Conservation (phyloP, 1,140 invertebrate species). For the Belonocnema kinseyi region DNA sequence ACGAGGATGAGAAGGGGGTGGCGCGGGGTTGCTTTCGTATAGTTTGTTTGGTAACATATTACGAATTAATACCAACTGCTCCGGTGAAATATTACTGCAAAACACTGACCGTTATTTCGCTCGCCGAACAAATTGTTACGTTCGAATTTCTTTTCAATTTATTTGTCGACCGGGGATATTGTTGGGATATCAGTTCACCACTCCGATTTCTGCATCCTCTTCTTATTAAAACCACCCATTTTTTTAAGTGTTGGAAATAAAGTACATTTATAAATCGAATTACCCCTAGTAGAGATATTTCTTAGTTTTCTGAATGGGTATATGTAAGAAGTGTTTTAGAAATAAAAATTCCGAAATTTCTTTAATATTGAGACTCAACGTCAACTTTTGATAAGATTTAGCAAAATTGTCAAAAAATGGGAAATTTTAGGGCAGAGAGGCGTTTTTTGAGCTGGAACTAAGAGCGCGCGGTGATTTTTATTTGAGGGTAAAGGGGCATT, state of each 20-base stretch:
- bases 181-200: background rate
- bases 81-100: conserved; percentile 76
- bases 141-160: conserved; percentile 66
- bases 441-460: too few species aligned
- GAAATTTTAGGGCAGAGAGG: too few species aligned
- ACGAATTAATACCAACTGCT: conserved; percentile 77
- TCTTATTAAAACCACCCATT: background rate
- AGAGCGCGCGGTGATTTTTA: too few species aligned
- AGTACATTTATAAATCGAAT: background rate
- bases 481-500: too few species aligned
- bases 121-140: conserved; percentile 64
- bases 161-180: conserved; percentile 47
- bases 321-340: too few species aligned
- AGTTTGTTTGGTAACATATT: conserved; percentile 76
- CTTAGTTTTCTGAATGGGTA: too few species aligned
- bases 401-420: too few species aligned
- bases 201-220: background rate
- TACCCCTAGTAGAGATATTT: too few species aligned
- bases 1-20: conserved; percentile 38
- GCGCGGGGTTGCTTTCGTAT: conserved; percentile 65
- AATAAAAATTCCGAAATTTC: too few species aligned
- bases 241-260: background rate
- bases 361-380: too few species aligned
- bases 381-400: too few species aligned
- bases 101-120: conserved; percentile 76